phyloP scores from a whole-genome alignment of 2,113 vertebrate genomes.

The Eptesicus fuscus region DNA sequence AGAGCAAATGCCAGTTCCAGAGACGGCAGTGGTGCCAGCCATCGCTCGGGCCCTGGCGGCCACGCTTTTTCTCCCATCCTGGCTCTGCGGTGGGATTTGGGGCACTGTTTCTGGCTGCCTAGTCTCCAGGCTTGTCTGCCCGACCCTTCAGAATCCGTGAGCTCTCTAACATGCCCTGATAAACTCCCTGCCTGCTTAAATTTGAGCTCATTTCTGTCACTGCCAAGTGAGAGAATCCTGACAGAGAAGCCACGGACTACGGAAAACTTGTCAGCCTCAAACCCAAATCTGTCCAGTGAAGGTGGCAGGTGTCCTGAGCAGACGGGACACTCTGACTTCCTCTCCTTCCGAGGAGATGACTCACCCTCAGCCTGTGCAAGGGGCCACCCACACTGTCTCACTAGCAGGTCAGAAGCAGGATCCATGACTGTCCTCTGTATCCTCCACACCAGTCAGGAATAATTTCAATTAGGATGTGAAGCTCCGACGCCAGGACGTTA shows the following conservation, averaged over 20 bases:
- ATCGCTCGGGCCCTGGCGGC: neutral
- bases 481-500: neutral
- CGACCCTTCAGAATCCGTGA: neutral
- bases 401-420: neutral
- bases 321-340: accelerated
- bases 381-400: neutral
- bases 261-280: neutral
- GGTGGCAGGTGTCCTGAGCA: neutral
- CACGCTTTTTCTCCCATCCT: neutral
- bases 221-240: neutral
- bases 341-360: neutral
- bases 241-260: neutral
- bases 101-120: neutral
- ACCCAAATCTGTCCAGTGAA: neutral
- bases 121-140: neutral
- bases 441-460: neutral
- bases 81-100: neutral
- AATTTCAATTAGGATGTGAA: neutral
- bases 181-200: neutral
- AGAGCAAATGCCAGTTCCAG: neutral
- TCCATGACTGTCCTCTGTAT: neutral
- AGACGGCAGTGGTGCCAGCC: neutral
- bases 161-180: neutral
- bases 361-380: neutral
- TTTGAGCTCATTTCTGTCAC: neutral